Percentiles rank a stretch among this genome's conserved stretches.
phyloP scores from a whole-genome alignment of 2,888 invertebrate species.

The Timema podura region DNA sequence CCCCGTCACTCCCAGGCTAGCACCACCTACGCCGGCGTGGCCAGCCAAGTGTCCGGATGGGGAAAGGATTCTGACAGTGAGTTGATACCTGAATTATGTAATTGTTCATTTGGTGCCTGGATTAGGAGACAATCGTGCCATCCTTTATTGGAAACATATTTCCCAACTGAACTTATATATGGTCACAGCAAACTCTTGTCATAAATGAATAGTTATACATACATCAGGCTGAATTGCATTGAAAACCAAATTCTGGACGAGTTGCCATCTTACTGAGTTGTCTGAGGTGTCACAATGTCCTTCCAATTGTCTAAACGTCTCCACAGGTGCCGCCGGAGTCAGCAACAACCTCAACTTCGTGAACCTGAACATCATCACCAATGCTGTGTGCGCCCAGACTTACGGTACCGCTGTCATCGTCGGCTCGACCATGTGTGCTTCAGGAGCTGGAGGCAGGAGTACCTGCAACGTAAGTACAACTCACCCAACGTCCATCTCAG shows the following conservation, averaged over 20 bases:
- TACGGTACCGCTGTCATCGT: conserved; percentile 34
- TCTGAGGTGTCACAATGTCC: no score
- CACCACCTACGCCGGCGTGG: conserved; percentile 24
- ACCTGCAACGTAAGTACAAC: not conserved
- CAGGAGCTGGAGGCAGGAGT: not conserved
- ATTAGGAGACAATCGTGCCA: no score
- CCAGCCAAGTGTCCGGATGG: conserved; percentile 35
- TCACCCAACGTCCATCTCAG: not conserved
- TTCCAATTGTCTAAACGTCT: no score
- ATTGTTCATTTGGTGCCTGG: no score
- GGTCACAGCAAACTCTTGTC: no score
- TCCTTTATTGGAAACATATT: no score
- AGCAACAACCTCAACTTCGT: conserved; percentile 35
- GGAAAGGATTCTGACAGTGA: conserved; percentile 34
- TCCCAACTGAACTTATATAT: no score
- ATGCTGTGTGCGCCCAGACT: conserved; percentile 34
- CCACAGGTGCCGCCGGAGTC: conserved; percentile 1
- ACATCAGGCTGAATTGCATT: no score
- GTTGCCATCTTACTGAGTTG: no score
- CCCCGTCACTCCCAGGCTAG: not conserved
- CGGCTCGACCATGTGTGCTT: conserved; percentile 35
- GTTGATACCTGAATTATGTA: not conserved
- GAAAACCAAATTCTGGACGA: no score
- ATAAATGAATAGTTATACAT: no score
- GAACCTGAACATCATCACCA: conserved; percentile 35